phyloP scores from a whole-genome alignment of 2,797 vertebrate genomes.

The Botia almorhae region DNA sequence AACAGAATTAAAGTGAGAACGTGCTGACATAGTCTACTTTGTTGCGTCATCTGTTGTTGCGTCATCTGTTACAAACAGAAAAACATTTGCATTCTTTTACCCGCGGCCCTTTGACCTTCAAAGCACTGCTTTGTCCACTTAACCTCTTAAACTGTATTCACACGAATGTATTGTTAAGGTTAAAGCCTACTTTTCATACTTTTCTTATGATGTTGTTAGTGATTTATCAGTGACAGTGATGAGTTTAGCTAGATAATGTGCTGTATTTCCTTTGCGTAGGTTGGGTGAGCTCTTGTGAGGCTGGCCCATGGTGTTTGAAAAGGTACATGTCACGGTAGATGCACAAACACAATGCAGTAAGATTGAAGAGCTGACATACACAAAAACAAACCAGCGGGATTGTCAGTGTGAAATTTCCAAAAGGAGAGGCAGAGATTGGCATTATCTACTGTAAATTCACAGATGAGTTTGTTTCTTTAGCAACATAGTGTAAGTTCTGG shows the following conservation, averaged over 20 bases:
- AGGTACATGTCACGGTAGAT: slow-evolving; percentile 19
- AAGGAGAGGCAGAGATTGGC: neutral
- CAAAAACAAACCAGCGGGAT: slow-evolving; percentile 37
- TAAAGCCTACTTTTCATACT: neutral
- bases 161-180: neutral
- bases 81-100: slow-evolving; percentile 1
- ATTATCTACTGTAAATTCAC: neutral
- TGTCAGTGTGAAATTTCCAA: slow-evolving; percentile 5
- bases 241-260: neutral
- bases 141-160: neutral
- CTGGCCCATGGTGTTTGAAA: slow-evolving; percentile 22
- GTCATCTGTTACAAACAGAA: slow-evolving; percentile 5
- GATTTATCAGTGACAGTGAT: neutral
- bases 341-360: slow-evolving; percentile 4
- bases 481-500: slow-evolving; percentile 59
- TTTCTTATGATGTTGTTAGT: neutral
- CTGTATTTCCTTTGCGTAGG: neutral
- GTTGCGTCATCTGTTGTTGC: neutral
- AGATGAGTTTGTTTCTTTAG: neutral
- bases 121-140: slow-evolving; percentile 3
- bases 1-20: slow-evolving; percentile 9
- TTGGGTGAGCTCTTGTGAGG: neutral
- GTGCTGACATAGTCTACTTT: slow-evolving; percentile 43
- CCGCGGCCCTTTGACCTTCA: slow-evolving; percentile 3
- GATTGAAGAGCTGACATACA: no score